phyloP scores from a whole-genome alignment of 2,113 vertebrate species.

The Oncorhynchus mykiss region DNA sequence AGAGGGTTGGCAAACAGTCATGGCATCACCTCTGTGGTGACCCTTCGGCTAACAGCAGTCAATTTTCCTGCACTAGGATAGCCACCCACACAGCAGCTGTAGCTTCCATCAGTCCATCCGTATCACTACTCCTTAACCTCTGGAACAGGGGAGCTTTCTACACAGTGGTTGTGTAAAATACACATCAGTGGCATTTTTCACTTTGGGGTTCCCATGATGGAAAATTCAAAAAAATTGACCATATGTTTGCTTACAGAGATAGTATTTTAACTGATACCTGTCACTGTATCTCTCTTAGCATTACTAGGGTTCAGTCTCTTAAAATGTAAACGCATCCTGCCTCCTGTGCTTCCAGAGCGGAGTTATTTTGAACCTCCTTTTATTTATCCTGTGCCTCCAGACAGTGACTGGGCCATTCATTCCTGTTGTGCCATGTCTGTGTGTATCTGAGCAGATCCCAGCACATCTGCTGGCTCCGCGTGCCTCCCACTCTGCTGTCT shows the following conservation, averaged over 20 bases:
- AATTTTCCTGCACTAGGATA: slow-evolving; percentile 25
- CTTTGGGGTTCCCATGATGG: slow-evolving; percentile 53
- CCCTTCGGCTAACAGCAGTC: slow-evolving; percentile 52
- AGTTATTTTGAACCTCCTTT: slow-evolving; percentile 41
- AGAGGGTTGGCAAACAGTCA: slow-evolving; percentile 34
- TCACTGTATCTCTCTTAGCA: slow-evolving; percentile 55
- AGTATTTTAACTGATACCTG: slow-evolving; percentile 55
- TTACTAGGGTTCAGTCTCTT: slow-evolving; percentile 38
- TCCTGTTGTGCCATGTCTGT: slow-evolving; percentile 19
- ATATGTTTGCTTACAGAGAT: slow-evolving; percentile 36
- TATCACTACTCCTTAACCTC: slow-evolving; percentile 56
- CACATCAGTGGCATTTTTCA: slow-evolving; percentile 46
- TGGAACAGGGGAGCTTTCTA: slow-evolving; percentile 48
- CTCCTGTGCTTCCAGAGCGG: not conserved
- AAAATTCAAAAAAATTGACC: slow-evolving; percentile 60
- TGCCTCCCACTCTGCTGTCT: slow-evolving; percentile 20
- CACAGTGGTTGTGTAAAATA: slow-evolving; percentile 46
- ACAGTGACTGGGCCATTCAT: slow-evolving; percentile 37
- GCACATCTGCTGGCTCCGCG: slow-evolving; percentile 62
- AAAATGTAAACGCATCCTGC: not conserved
- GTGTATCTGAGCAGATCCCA: slow-evolving; percentile 58
- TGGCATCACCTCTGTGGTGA: slow-evolving; percentile 52
- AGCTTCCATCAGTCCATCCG: slow-evolving; percentile 54
- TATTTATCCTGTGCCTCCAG: slow-evolving; percentile 49
- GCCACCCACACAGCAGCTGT: slow-evolving; percentile 27